These are phyloP conservation scores for Chloropsis cyanopogon DNA, from an alignment of 2,113 vertebrate species.

Conservation along the genomic window DNA sequence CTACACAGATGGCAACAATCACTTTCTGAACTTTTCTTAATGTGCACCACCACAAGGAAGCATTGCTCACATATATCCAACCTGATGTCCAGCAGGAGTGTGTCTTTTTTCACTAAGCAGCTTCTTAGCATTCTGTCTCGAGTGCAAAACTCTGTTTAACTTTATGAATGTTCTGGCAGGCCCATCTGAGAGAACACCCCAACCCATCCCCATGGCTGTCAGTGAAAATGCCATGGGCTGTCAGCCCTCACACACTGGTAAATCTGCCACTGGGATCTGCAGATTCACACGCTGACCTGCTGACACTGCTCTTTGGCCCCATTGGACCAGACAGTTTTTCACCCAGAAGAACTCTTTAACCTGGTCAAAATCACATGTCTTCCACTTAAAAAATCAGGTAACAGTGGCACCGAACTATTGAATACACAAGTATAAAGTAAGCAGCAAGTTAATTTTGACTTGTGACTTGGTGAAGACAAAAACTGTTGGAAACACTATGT, in stretches of 20 bases:
- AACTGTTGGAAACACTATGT: not conserved
- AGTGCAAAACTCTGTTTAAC: not conserved
- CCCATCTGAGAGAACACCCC: not conserved
- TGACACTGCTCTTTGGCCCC: not conserved
- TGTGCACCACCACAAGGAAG: not conserved
- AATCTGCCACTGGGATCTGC: not conserved
- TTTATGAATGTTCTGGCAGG: not conserved
- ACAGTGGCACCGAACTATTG: not conserved
- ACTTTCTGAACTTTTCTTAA: not conserved
- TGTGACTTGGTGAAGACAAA: not conserved
- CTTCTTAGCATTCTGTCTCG: not conserved
- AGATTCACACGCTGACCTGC: not conserved
- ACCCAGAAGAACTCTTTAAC: not conserved
- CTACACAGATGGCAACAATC: not conserved
- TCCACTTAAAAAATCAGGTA: not conserved
- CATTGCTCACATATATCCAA: not conserved
- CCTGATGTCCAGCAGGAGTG: not conserved
- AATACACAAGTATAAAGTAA: not conserved
- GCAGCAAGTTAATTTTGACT: not conserved
- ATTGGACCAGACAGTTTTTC: not conserved
- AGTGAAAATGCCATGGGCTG: not conserved
- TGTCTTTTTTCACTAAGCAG: not conserved
- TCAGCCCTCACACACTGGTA: not conserved
- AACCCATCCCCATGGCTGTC: not conserved
- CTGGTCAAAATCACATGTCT: not conserved